These are phyloP conservation scores for Mystacides longicornis DNA, from an alignment of 2,888 invertebrate species.

Conservation along the genomic window DNA sequence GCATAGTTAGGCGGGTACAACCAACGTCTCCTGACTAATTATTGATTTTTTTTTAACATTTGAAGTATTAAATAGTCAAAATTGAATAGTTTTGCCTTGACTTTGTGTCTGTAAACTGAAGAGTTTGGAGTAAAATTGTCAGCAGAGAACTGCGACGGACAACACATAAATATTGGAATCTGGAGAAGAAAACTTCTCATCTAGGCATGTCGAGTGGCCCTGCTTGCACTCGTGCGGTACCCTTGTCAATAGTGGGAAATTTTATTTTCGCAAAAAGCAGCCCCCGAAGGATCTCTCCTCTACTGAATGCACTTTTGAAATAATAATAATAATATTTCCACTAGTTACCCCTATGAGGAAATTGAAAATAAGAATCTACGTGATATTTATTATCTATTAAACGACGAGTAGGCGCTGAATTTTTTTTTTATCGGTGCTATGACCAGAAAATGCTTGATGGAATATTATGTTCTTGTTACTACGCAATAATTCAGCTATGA, in stretches of 20 bases:
- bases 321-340: no score
- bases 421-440: no score
- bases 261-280: slow-evolving; percentile 10
- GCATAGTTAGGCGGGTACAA: no score
- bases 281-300: background rate
- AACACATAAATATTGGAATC: slow-evolving; percentile 26
- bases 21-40: no score
- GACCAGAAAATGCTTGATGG: no score
- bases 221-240: slow-evolving; percentile 3
- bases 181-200: slow-evolving; percentile 16
- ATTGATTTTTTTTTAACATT: no score
- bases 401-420: no score
- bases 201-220: slow-evolving; percentile 12
- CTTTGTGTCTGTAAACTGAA: background rate
- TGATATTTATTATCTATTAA: no score
- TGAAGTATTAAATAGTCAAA: background rate
- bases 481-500: no score
- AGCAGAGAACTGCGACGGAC: slow-evolving; percentile 22
- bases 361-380: no score
- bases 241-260: slow-evolving; percentile 17
- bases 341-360: no score
- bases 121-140: slow-evolving; percentile 8
- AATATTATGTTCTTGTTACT: no score
- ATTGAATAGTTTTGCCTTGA: background rate
- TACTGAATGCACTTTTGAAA: background rate